phyloP scores from a whole-genome alignment of 2,797 vertebrate species.

The Sebastes trivittatus region DNA sequence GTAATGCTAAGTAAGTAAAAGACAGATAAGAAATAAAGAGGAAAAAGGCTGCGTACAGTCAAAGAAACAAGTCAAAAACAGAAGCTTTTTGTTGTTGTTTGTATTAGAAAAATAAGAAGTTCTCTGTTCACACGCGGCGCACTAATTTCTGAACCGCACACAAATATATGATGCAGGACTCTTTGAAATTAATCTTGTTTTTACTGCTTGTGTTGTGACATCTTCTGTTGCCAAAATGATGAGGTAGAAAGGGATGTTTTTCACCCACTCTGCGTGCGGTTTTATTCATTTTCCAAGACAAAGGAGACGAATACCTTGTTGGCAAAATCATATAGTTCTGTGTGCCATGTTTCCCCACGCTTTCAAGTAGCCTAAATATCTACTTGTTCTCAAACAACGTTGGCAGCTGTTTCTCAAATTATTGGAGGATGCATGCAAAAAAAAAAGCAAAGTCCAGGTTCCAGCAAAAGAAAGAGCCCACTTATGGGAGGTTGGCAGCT shows the following conservation, averaged over 20 bases:
- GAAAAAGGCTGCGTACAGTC: constrained; percentile 8
- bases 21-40: constrained; percentile 13
- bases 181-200: constrained; percentile 33
- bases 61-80: constrained; percentile 24
- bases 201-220: not conserved
- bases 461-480: constrained; percentile 63
- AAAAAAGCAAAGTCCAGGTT: constrained; percentile 62
- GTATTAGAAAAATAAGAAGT: constrained; percentile 16
- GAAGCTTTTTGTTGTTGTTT: constrained; percentile 13
- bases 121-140: not conserved
- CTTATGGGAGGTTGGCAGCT: constrained; percentile 68
- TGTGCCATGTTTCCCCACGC: constrained; percentile 64
- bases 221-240: constrained; percentile 20
- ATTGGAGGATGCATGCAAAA: constrained; percentile 41
- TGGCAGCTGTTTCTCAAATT: constrained; percentile 77
- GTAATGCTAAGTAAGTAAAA: constrained; percentile 11
- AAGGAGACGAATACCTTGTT: constrained; percentile 56
- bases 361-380: constrained; percentile 68
- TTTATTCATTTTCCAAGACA: constrained; percentile 46
- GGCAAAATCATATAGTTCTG: constrained; percentile 45
- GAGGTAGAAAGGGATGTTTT: not conserved
- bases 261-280: not conserved
- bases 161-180: constrained; percentile 6
- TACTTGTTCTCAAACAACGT: constrained; percentile 68
- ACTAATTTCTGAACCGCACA: constrained; percentile 16